A percentile compares a stretch with the other conserved stretches of the same genome.
phyloP scores from a whole-genome alignment of 2,888 invertebrate genomes.

The Anagyrus pseudococci region DNA sequence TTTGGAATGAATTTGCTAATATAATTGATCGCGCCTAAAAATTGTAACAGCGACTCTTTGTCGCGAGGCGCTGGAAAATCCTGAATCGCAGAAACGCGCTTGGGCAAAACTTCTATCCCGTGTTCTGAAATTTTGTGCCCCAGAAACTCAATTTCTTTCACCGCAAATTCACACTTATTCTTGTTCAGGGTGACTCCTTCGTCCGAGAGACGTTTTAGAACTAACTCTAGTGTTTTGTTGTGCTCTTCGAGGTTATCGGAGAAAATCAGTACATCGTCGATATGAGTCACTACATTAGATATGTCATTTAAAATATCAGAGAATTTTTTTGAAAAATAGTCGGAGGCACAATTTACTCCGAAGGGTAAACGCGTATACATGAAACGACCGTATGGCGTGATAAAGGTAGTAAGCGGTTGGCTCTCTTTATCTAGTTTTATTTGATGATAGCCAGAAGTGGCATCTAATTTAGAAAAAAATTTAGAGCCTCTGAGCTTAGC shows the following conservation, averaged over 20 bases:
- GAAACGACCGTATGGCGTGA: constrained; percentile 40
- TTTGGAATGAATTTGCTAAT: neutral
- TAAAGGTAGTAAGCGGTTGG: constrained; percentile 39
- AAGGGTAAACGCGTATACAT: constrained; percentile 40
- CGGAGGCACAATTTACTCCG: constrained; percentile 40
- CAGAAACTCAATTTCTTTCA: constrained; percentile 41
- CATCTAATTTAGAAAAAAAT: constrained; percentile 45
- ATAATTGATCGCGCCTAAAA: neutral
- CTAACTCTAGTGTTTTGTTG: constrained; percentile 39
- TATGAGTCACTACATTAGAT: constrained; percentile 33
- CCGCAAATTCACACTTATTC: constrained; percentile 46
- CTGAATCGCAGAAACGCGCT: too few relatives aligned
- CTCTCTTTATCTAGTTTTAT: constrained; percentile 36
- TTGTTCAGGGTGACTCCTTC: constrained; percentile 44
- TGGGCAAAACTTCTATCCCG: constrained; percentile 39
- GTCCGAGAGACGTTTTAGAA: constrained; percentile 40
- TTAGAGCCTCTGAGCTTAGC: constrained; percentile 41
- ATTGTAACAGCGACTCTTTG: too few relatives aligned
- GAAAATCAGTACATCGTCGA: constrained; percentile 40
- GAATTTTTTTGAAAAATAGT: constrained; percentile 34
- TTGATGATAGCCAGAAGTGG: constrained; percentile 40
- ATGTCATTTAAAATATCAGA: constrained; percentile 28
- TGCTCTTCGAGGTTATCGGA: constrained; percentile 41
- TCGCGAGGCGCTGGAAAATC: too few relatives aligned
- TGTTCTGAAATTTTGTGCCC: constrained; percentile 44